Evolutionary conservation across 2,797 vertebrate genomes (phyloP).

Genomic region (Threskiornis aethiopicus): DNA sequence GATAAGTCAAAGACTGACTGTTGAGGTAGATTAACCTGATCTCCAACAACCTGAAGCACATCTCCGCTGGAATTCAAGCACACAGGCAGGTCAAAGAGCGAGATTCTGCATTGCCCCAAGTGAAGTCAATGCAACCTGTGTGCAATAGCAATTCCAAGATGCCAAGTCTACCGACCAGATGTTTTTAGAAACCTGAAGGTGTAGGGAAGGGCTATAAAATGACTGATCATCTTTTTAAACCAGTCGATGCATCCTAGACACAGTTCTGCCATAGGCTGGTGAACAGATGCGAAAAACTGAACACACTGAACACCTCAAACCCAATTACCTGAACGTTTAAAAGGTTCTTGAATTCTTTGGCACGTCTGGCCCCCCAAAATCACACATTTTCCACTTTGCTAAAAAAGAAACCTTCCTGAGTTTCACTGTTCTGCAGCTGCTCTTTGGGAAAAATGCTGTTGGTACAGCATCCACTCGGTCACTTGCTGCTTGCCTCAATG

Average conservation of each 20-base stretch:
- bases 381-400: not conserved
- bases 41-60: accelerated
- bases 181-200: not conserved
- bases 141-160: not conserved
- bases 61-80: not conserved
- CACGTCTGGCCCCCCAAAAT: accelerated
- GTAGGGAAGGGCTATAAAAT: not conserved
- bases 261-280: not conserved
- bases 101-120: not conserved
- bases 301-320: not conserved
- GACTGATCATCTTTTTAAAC: not conserved
- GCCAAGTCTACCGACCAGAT: not conserved
- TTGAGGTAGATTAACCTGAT: not conserved
- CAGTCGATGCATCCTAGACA: not conserved
- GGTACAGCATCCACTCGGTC: not conserved
- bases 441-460: not conserved
- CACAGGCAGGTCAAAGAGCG: accelerated
- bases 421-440: not conserved
- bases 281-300: not conserved
- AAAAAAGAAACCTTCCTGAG: not conserved
- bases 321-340: not conserved
- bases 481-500: not conserved
- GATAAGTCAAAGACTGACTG: not conserved
- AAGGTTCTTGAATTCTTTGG: not conserved
- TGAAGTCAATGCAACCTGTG: not conserved